A percentile compares a stretch with the other conserved stretches of the same genome.
Conservation (phyloP, 2,888 invertebrate genomes). For the Branchellion lobata region DNA sequence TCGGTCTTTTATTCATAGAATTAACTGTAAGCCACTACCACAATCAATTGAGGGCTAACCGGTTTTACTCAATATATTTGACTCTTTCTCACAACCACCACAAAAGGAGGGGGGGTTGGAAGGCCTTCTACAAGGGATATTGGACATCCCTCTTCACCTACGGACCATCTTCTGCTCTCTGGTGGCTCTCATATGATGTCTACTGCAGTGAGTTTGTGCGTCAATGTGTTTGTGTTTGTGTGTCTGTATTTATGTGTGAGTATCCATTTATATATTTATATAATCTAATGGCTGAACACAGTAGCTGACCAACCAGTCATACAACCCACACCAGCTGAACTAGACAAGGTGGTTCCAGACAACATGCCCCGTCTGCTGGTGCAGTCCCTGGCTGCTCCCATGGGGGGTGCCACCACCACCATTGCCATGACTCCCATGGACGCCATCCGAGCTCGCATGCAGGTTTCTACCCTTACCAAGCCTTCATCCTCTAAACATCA, state of each 20-base stretch:
- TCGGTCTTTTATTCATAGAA: too few relatives aligned
- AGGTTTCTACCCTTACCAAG: conserved; percentile 67
- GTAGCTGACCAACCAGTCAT: not conserved
- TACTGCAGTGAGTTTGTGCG: conserved; percentile 75
- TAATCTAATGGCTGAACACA: too few relatives aligned
- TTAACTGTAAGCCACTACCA: too few relatives aligned
- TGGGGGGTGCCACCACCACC: conserved; percentile 89
- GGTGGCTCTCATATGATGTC: conserved; percentile 92
- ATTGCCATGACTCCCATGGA: conserved; percentile 93
- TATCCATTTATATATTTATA: too few relatives aligned
- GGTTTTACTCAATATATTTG: too few relatives aligned
- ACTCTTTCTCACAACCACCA: too few relatives aligned
- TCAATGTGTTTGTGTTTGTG: not conserved
- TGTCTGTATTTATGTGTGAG: not conserved
- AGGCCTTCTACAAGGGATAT: conserved; percentile 91
- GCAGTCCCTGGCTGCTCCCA: conserved; percentile 84
- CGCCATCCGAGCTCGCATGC: conserved; percentile 84
- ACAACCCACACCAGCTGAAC: conserved; percentile 54
- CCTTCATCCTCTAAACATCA: too few relatives aligned
- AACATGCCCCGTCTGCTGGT: conserved; percentile 74
- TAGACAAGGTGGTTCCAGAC: conserved; percentile 53
- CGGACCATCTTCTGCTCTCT: conserved; percentile 93
- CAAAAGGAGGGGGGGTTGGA: conserved; percentile 76
- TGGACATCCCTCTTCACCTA: conserved; percentile 86
- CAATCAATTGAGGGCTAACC: too few relatives aligned